A percentile compares a stretch with the other conserved stretches of the same genome.
Conservation (phyloP, 2,888 invertebrate genomes). For the Agonopterix heracliana region DNA sequence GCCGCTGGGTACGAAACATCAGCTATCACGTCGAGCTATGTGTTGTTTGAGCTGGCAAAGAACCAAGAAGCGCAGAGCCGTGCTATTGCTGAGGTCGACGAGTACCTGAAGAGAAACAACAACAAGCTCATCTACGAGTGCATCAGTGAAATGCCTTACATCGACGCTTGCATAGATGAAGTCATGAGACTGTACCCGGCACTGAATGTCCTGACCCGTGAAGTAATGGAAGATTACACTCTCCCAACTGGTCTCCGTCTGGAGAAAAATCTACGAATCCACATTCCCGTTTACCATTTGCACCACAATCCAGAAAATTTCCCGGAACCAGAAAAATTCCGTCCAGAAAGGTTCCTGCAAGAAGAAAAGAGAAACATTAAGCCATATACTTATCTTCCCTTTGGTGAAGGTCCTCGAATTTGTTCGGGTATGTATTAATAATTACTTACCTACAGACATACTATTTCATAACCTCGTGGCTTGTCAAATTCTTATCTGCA, state of each 20-base stretch:
- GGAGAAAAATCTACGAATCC: constrained; percentile 44
- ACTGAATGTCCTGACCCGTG: constrained; percentile 37
- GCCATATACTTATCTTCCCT: constrained; percentile 50
- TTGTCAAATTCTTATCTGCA: no score
- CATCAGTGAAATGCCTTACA: constrained; percentile 32
- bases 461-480: no score
- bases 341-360: constrained; percentile 46
- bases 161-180: constrained; percentile 42
- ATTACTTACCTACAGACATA: no score
- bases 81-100: constrained; percentile 23
- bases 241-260: constrained; percentile 39
- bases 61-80: constrained; percentile 27
- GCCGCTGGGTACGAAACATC: constrained; percentile 49
- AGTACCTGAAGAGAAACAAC: constrained; percentile 18
- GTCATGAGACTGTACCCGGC: constrained; percentile 47
- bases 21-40: constrained; percentile 30
- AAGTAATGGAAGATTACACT: constrained; percentile 42
- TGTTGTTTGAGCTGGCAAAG: constrained; percentile 43
- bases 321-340: constrained; percentile 42
- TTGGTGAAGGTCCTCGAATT: constrained; percentile 50
- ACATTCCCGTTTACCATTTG: constrained; percentile 45
- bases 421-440: not conserved
- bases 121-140: constrained; percentile 31
- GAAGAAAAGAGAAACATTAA: constrained; percentile 36
- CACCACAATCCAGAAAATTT: constrained; percentile 44